Base-by-base conservation (phyloP, 2,113 vertebrate genomes). In the Bolborhynchus lineola region DNA sequence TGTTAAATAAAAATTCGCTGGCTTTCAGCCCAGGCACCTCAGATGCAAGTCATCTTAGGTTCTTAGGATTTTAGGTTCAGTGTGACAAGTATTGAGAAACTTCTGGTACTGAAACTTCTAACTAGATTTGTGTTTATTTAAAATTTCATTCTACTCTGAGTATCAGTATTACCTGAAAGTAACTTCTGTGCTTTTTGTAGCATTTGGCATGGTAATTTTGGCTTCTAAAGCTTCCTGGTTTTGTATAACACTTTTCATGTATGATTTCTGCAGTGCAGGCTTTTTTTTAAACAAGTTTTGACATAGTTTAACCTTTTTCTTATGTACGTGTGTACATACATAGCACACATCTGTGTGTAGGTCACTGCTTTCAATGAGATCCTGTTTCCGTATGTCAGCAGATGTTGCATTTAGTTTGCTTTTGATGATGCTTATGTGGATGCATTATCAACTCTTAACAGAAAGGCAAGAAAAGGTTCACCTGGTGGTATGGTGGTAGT, bases 1-100 rank as follows among this genome's bases (percentile, higher is more conserved):
- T 90, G 63, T 82, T 81, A 85, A 75, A 88, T 76, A 26, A 86
- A 3, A 94, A 85, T 92, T 93, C 39, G 49, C 62, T 95, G 90
- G 41, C 81, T 59, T 23, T 78, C n/a, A 83, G 90, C 75, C 78
- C 82, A 92, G 60, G 24, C n/a, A 41, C 33, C 35, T 93, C 91
- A 93, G 33, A 41, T 79, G 39, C n/a, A 75, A 75, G 37, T 89
- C 2, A 0, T 80, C 11, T 49, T 65, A 57, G n/a, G 53, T 91
- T 79, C 67, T 71, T 85, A 53, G 31, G 67, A 62, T 68, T 91
- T 83, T 85, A 76, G 24, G 4, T 60, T 78, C 67, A 60, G 20
- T 71, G 35, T 90, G 65, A 41, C 47, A 88, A 52, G 26, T 53
- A 41, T 7, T 52, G 74, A 74, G 46, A 92, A 78, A 42, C 31